These are phyloP conservation scores for Noctua janthina DNA, from an alignment of 2,888 invertebrate genomes.

Conservation along the genomic window DNA sequence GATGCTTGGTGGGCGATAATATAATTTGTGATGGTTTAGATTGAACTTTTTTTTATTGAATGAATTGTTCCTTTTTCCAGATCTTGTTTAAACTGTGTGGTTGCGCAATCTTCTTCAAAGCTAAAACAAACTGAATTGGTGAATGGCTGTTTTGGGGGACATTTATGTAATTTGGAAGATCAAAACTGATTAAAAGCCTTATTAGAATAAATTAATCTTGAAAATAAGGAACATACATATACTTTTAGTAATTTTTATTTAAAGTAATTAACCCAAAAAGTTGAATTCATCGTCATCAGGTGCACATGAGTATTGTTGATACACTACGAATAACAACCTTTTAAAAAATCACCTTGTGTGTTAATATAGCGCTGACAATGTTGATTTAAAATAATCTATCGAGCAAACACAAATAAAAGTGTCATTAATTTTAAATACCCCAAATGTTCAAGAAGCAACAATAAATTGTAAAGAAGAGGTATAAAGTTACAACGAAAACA, in stretches of 20 bases:
- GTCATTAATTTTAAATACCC: conserved; percentile 35
- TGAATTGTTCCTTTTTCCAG: no score
- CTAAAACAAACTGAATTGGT: neutral
- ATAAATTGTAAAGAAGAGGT: conserved; percentile 50
- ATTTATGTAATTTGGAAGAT: neutral
- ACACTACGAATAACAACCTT: conserved; percentile 16
- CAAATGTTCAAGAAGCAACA: conserved; percentile 37
- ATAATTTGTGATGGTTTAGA: no score
- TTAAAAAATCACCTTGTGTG: conserved; percentile 26
- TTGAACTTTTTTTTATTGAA: neutral
- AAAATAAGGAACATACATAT: neutral
- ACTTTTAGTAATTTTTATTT: neutral
- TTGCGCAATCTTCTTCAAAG: neutral
- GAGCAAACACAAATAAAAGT: conserved; percentile 46
- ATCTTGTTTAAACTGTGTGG: neutral
- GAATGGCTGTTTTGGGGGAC: neutral
- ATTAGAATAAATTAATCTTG: neutral
- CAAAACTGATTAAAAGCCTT: neutral
- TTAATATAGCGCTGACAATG: conserved; percentile 29
- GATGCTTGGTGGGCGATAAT: neutral
- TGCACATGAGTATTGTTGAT: neutral
- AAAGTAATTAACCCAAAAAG: neutral
- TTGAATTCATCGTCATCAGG: neutral
- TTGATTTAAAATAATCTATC: conserved; percentile 26
- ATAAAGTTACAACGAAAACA: conserved; percentile 50